phyloP scores from a whole-genome alignment of 2,797 vertebrate genomes.

The Neosilurus hyrtlii region DNA sequence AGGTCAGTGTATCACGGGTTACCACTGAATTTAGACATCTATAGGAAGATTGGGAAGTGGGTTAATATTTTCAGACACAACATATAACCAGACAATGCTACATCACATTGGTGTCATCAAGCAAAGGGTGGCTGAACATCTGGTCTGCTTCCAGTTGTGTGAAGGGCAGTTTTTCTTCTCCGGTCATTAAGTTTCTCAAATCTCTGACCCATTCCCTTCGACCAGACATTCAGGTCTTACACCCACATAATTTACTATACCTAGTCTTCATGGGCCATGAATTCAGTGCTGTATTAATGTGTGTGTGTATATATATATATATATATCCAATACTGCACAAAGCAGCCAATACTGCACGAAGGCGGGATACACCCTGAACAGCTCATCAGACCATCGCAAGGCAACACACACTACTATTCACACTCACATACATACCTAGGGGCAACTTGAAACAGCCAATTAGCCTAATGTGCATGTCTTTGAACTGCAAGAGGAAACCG shows the following conservation, averaged over 20 bases:
- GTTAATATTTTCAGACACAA: neutral
- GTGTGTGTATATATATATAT: too few species aligned
- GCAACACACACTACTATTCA: too few species aligned
- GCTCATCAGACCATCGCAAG: too few species aligned
- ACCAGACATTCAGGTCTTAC: neutral
- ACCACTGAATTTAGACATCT: neutral
- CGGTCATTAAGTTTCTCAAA: conserved; percentile 5
- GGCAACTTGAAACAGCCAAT: too few species aligned
- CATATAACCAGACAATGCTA: neutral
- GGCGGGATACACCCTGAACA: too few species aligned
- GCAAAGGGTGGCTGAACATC: neutral
- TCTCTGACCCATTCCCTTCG: neutral
- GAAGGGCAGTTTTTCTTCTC: neutral
- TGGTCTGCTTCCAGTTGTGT: neutral
- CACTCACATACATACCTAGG: too few species aligned
- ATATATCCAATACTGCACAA: too few species aligned
- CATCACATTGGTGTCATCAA: neutral
- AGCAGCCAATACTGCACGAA: too few species aligned
- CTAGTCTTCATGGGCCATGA: neutral
- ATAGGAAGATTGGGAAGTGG: neutral
- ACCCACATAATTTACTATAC: neutral
- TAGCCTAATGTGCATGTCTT: too few species aligned
- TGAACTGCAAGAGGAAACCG: too few species aligned
- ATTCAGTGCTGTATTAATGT: neutral
- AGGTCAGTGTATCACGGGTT: neutral